Evolutionary conservation across 2,113 vertebrate species (phyloP), one percentile per base, ranked within the genome.

Genomic region (Bothrops jararaca): DNA sequence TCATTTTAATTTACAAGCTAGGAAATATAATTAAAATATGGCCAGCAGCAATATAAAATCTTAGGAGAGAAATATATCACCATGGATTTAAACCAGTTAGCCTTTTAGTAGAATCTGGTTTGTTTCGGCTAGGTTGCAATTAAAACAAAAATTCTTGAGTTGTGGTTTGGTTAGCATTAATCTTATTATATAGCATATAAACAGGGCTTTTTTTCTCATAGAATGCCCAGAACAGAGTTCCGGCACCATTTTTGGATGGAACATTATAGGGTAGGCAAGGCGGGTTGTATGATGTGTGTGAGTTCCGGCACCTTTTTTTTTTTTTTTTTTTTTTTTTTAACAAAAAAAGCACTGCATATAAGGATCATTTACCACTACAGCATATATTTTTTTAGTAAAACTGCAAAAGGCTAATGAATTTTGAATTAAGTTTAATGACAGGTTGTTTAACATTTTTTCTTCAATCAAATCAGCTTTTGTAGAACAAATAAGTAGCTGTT

Each of bases 1-100:
- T 93, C 90, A 91, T 90, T 95, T 53, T 92, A 86, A 94, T 95
- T 93, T 89, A 88, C 60, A 57, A 91, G 87, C 24, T 45, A 39
- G 29, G 58, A 88, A 92, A 92, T 23, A 89, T 85, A 94, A 94
- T 95, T 95, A 95, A 93, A 94, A 92, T 0, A 80, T 93, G 92
- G 85, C 90, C 94, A 88, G 86, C 57, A 93, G 91, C 86, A 91
- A 39, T 92, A 91, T 39, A 92, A 29, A 94, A 93, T 57, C 53
- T 94, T 90, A 89, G 80, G 89, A 93, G 64, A 92, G 26, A 74
- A 93, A 23, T 85, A 88, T 88, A 89, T 89, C 90, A 20, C 92
- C 58, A 94, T 64, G 15, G 57, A 93, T 91, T 95, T 88, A 92
- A 90, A 52, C 58, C 15, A 64, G 91, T 6, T 90, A 87, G 86